Base-by-base conservation (phyloP, 1,140 invertebrate species). In the Drosophila lacertosa region DNA sequence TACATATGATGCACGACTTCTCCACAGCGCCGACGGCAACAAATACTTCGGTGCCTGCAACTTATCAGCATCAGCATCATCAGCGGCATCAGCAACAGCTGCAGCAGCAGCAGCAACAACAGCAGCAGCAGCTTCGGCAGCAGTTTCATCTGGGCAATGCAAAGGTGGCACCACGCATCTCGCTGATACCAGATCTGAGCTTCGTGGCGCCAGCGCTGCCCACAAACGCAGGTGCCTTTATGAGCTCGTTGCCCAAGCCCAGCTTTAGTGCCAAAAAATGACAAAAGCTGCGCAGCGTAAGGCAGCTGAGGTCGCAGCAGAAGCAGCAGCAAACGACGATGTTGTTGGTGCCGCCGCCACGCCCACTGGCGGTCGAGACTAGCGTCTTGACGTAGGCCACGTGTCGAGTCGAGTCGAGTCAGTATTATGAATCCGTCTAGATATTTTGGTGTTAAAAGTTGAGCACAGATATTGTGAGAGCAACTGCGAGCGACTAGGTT, bases 141-240 rank as follows among this genome's bases (percentile, higher is more conserved):
- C 89, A 86, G 42, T 89, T 91, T 50, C 89, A 91, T 35, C 57
- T 89, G 10, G 82, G 89, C 45, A 77, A 74, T 53, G 80, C 89
- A 15, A 91, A 86, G 55, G 80, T 84, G 29, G 88, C 91, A n/a
- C 89, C 92, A 6, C 91, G 89, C 74, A 92, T 92, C 66, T 90
- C 91, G 3, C 68, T 92, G 3, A 86, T 92, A 50, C 92, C 92
- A 7, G 92, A 92, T 79, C 73, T 92, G 54, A 92, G 92, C 62
- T 92, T 92, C 79, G 86, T 92, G 44, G 91, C 92, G 10, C 92
- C 92, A 3, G 82, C 86, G 0, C 20, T 90, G 63, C 81, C 89
- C 39, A 73, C 74, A 1, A 90, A 91, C 65, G 80, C 86, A 11
- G 82, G 82, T 13, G 77, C 86, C 11, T 90, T 91, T 15, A 84